Evolutionary conservation across 2,797 vertebrate genomes (phyloP), one percentile per base, ranked within the genome.

Genomic region (Antennarius maculatus): DNA sequence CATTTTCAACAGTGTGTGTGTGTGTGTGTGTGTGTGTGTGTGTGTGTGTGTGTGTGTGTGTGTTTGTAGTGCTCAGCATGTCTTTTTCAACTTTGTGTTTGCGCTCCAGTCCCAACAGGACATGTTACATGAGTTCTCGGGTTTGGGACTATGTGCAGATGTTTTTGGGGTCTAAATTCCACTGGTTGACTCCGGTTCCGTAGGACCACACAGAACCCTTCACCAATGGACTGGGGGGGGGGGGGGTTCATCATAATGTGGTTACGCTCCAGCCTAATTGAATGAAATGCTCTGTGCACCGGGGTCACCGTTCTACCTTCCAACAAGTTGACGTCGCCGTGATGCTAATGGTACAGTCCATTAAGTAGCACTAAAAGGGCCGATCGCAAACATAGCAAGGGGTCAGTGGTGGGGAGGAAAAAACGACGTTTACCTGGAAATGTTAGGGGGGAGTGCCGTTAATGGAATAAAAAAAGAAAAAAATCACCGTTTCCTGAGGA

Each of bases 241-340:
- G 72, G 18, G 56, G 29, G 5, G 39, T 47, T 17, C 70, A 73
- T 71, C 65, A 51, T 80, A 75, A 87, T 69, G 58, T 61, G 73
- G 85, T 86, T 89, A 83, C 51, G 61, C 54, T 61, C 37, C 28
- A 14, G 71, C 66, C 66, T 86, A 89, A 90, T 81, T 77, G 62
- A 85, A 84, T 87, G 46, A 83, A 79, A 61, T 23, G 56, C 57
- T 66, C 57, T 13, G 4, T 80, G 81, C 66, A 80, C 53, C 52
- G 53, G 76, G 76, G 69, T 82, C 72, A 61, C 34, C 12, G 27
- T 69, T 78, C 71, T 62, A 80, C 63, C 68, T 39, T 45, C 77
- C 64, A 55, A 66, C 23, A 23, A 23, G 23, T 23, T 23, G 23
- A 23, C 23, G 23, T 23, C 23, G 23, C 23, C 23, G 23, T 76